Evolutionary conservation across 2,888 invertebrate species (phyloP).

Genomic region (Thera britannica): DNA sequence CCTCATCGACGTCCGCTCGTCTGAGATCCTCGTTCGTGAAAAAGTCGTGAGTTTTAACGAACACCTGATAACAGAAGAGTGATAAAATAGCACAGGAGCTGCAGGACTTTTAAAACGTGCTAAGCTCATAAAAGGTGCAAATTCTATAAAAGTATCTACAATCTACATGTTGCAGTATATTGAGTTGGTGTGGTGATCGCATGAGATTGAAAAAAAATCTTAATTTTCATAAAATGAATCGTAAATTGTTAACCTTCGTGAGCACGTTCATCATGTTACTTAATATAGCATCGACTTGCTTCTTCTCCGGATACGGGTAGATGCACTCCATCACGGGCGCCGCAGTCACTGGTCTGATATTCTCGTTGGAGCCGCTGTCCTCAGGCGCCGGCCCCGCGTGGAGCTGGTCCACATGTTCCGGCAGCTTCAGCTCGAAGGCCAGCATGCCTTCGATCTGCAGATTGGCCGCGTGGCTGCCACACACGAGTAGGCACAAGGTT

Average conservation of each 20-base stretch:
- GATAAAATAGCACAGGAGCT: too few species aligned
- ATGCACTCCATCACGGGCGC: slow-evolving; percentile 47
- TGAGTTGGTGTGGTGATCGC: too few species aligned
- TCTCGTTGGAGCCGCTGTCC: background rate
- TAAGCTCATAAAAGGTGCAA: background rate
- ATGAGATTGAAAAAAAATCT: too few species aligned
- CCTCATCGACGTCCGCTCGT: slow-evolving; percentile 2
- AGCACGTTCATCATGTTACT: slow-evolving; percentile 63
- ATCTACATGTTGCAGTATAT: too few species aligned
- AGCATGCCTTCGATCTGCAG: slow-evolving; percentile 36
- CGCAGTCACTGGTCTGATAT: slow-evolving; percentile 29
- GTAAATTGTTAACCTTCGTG: slow-evolving; percentile 49
- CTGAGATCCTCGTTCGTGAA: slow-evolving; percentile 20
- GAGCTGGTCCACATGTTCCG: background rate
- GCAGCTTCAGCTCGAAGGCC: slow-evolving; percentile 31
- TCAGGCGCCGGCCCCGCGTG: background rate
- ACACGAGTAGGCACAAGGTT: slow-evolving; percentile 8
- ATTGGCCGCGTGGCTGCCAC: slow-evolving; percentile 9
- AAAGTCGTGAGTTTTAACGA: slow-evolving; percentile 44
- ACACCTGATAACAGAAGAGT: slow-evolving; percentile 44
- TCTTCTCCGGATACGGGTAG: slow-evolving; percentile 54
- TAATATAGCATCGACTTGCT: slow-evolving; percentile 53
- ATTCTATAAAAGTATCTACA: too few species aligned
- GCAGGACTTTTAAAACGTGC: too few species aligned
- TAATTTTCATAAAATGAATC: background rate